Percentiles rank a stretch among this genome's conserved stretches.
Evolutionary conservation across 1,140 invertebrate species (phyloP).

Genomic region (Scaptodrosophila lebanonensis): DNA sequence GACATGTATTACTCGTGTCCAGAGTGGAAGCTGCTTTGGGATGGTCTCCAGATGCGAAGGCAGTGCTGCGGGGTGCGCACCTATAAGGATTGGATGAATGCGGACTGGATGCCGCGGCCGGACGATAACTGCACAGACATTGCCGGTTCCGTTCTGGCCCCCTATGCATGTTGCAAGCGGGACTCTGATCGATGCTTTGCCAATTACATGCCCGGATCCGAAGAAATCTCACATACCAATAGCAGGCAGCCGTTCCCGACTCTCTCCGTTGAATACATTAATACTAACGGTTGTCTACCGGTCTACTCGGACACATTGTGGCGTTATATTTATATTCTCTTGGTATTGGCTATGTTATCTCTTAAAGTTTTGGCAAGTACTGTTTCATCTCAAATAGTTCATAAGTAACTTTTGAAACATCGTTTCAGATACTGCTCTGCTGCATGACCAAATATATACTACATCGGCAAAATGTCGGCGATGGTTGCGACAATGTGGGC

Average conservation of each 20-base stretch:
- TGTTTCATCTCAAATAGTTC: not conserved
- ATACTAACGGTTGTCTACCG: constrained; percentile 49
- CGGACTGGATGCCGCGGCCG: constrained; percentile 60
- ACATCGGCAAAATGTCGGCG: constrained; percentile 38
- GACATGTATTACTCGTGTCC: constrained; percentile 67
- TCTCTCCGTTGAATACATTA: constrained; percentile 45
- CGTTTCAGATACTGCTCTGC: constrained; percentile 52
- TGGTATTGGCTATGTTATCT: constrained; percentile 30
- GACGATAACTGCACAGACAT: not conserved
- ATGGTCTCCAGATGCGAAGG: constrained; percentile 53
- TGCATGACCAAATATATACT: constrained; percentile 59
- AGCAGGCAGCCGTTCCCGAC: constrained; percentile 20
- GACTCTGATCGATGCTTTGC: constrained; percentile 12
- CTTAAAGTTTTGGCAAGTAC: constrained; percentile 56
- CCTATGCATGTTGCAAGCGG: constrained; percentile 59
- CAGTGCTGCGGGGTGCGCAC: constrained; percentile 65
- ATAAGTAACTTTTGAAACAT: not conserved
- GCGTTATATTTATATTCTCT: constrained; percentile 46
- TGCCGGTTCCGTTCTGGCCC: constrained; percentile 33
- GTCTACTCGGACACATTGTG: constrained; percentile 30
- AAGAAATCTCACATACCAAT: not conserved
- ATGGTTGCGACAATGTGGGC: constrained; percentile 37
- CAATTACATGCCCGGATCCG: constrained; percentile 11
- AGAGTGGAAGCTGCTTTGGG: constrained; percentile 72
- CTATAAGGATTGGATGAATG: constrained; percentile 70